Base-by-base conservation (phyloP, 2,797 vertebrate species). In the Ptychobarbus kaznakovi region DNA sequence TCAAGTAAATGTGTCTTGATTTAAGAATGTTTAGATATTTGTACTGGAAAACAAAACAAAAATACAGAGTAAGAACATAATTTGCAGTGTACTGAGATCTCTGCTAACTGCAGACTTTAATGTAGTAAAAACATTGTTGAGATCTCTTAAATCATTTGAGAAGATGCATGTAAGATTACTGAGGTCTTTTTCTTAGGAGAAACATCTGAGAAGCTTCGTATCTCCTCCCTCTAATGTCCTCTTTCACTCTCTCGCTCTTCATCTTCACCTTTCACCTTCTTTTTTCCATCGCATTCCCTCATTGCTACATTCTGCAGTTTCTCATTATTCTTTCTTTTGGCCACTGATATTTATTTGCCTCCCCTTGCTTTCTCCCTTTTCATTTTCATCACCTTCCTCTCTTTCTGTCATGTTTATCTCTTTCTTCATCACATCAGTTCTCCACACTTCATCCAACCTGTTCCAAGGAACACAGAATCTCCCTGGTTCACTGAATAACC, bases 341-440 rank as follows among this genome's bases (percentile, higher is more conserved):
- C 78, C 42, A 66, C 20, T 66, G 51, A 51, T 80, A 80, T 80
- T 49, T 32, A 51, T 80, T 51, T 66, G 61, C 61, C 63, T 66
- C 78, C 63, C 28, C 44, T 66, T 3, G 6, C 68, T 35, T 81
- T 56, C 22, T 42, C 65, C 53, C 49, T 81, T 66, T 81, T 69
- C 61, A 38, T 69, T 81, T 68, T 81, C 80, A 53, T 51, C 80
- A 56, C 80, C 65, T 81, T 70, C 32, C 65, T 82, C 80, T 82
- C 35, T 82, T 56, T 82, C 68, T 56, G 68, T 72, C 68, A 82
- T 82, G 51, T 82, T 82, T 72, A 82, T 82, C 80, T 82, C 80
- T 82, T 72, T 82, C 38, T 58, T 72, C 80, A 82, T 72, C 80
- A 72, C 80, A 82, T 82, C 80, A 72, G 80, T 82, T 82, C 68